Percentiles rank a stretch among this genome's conserved stretches.
Evolutionary conservation across 1,140 invertebrate genomes (phyloP).

Genomic region (Micrasema longulum): DNA sequence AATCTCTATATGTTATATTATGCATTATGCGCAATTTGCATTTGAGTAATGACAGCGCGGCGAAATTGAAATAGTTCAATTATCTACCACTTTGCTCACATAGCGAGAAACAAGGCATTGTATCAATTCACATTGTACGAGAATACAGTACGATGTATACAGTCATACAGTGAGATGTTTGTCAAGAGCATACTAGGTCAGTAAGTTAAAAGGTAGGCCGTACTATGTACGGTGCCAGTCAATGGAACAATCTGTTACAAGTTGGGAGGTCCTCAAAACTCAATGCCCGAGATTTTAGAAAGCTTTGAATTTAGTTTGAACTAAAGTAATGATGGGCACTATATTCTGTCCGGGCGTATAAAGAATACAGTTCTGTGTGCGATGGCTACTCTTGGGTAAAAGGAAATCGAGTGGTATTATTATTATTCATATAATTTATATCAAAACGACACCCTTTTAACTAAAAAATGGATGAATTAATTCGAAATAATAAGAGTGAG

Average conservation of each 20-base stretch:
- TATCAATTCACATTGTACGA: background rate
- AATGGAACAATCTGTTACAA: background rate
- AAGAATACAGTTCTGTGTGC: no score
- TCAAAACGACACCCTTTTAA: no score
- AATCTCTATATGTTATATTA: no score
- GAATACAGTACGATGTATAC: background rate
- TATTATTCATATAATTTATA: no score
- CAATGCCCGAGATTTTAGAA: background rate
- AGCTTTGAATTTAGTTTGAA: background rate
- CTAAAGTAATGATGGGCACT: no score
- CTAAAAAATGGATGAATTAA: no score
- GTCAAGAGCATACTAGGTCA: constrained; percentile 18
- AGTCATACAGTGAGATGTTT: background rate
- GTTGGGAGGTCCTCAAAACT: constrained; percentile 2
- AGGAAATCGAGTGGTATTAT: no score
- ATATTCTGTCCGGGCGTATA: no score
- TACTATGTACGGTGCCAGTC: constrained; percentile 3
- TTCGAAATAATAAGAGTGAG: no score
- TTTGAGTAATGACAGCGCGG: constrained; percentile 4
- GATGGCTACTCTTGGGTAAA: no score
- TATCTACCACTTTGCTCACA: constrained; percentile 12
- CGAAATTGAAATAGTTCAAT: constrained; percentile 17
- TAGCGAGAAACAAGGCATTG: constrained; percentile 29
- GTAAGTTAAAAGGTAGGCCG: constrained; percentile 2
- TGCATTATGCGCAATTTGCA: constrained; percentile 5